Percentiles rank a stretch among this genome's conserved stretches.
These are phyloP conservation scores for Ariolimax columbianus DNA, from an alignment of 2,888 invertebrate species.

Conservation along the genomic window DNA sequence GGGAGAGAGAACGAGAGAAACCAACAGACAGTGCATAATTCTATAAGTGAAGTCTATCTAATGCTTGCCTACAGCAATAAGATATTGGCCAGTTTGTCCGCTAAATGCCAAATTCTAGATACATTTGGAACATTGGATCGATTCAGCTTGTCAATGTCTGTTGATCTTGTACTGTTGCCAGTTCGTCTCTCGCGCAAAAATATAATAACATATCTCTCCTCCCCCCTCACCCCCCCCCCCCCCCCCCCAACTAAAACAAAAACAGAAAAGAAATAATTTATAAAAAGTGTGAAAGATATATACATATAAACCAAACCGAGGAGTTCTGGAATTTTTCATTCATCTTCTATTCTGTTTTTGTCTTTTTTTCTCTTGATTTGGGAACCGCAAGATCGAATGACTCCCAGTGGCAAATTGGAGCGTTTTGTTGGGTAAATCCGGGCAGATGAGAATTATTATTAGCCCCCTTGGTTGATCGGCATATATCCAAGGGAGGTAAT, in stretches of 20 bases:
- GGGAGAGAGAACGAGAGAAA: conserved; percentile 18
- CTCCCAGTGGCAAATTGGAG: conserved; percentile 15
- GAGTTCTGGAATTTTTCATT: no score
- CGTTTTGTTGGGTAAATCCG: conserved; percentile 18
- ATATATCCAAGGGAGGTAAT: conserved; percentile 38
- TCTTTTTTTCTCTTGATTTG: not conserved
- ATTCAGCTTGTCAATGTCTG: not conserved
- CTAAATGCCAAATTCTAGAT: not conserved
- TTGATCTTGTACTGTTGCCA: not conserved
- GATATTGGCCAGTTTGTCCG: not conserved
- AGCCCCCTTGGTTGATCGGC: conserved; percentile 20
- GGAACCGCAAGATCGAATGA: not conserved
- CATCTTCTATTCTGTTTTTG: no score
- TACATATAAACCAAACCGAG: not conserved
- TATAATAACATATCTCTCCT: no score
- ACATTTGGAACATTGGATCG: not conserved
- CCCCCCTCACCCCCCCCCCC: no score
- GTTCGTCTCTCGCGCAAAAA: not conserved
- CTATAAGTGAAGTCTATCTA: no score
- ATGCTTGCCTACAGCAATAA: no score
- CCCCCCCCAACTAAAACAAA: not conserved
- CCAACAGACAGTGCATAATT: not conserved
- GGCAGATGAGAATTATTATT: conserved; percentile 39
- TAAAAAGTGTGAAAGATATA: not conserved
- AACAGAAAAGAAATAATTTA: not conserved